Conservation (phyloP, 2,888 invertebrate genomes). For the Spatulosminthurus flaviceps region DNA sequence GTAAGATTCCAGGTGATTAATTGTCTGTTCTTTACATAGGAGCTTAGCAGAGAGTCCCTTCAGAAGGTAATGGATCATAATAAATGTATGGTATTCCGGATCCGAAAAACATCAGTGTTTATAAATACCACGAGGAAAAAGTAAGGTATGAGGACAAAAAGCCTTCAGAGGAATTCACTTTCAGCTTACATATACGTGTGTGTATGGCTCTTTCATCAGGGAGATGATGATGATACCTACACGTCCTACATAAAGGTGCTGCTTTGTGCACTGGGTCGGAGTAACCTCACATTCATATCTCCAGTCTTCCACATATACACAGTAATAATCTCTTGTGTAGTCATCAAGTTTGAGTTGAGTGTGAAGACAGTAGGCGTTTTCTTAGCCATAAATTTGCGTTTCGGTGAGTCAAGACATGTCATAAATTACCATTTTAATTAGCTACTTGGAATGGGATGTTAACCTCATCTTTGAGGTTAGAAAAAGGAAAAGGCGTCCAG, state of each 20-base stretch:
- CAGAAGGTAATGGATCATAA: conserved; percentile 21
- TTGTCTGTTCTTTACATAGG: conserved; percentile 26
- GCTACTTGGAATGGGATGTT: conserved; percentile 40
- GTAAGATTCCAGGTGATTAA: conserved; percentile 20
- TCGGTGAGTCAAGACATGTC: conserved; percentile 45
- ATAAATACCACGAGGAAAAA: conserved; percentile 11
- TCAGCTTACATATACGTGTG: too few relatives aligned
- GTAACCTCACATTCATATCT: too few relatives aligned
- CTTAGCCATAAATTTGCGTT: conserved; percentile 48
- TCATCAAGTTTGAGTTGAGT: conserved; percentile 42
- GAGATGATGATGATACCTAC: too few relatives aligned
- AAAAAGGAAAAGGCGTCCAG: conserved; percentile 28
- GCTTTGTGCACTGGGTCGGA: too few relatives aligned
- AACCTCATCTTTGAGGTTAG: conserved; percentile 20
- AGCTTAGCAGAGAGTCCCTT: conserved; percentile 1
- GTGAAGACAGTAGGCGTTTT: conserved; percentile 51
- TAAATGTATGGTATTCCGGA: conserved; percentile 21
- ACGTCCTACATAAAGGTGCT: not conserved
- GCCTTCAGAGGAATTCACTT: conserved; percentile 8
- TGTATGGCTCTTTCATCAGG: not conserved
- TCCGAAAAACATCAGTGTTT: not conserved
- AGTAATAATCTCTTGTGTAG: conserved; percentile 7
- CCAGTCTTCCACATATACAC: not conserved
- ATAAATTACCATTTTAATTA: conserved; percentile 52
- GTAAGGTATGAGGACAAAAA: conserved; percentile 16